Base-by-base conservation (phyloP, 2,888 invertebrate species). In the Lasioglossum oenotherae region DNA sequence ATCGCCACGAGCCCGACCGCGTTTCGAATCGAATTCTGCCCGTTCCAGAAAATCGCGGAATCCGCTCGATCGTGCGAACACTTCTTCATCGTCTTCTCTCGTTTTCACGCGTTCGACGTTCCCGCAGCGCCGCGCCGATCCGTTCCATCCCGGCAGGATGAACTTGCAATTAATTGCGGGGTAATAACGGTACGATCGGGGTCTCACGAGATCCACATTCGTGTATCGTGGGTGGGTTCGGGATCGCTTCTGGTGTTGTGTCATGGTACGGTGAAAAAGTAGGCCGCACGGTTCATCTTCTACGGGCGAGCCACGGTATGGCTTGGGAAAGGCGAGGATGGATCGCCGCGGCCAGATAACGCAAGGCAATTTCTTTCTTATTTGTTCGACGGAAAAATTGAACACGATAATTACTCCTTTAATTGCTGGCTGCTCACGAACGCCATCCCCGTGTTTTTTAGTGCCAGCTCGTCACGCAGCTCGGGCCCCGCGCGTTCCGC, bases 221-320 rank as follows among this genome's bases (percentile, higher is more conserved):
- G 74, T 14, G 64, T 74, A 77, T 77, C 83, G 87, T 84, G 84
- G 84, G 87, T 35, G 67, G 67, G 67, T 67, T 67, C 35, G 83
- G 67, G 74, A 69, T 86, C 77, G 86, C 77, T 86, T 81, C 86
- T 76, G 86, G 81, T 81, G 87, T 81, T 81, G 87, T 81, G 79
- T 74, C 78, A 81, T 76, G 86, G 71, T 81, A 79, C 67, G 78
- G 80, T 82, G 91, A 92, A 92, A 92, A 92, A 92, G 92, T 92
- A 91, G 92, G 90, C 82, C 91, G 91, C 83, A 77, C 85, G 85
- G 88, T 88, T 87, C 85, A 82, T 87, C 87, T 85, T 88, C 85
- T 84, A 86, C 85, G 76, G 69, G 69, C 60, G 86, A 85, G 72
- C 74, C 75, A 74, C 71, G 78, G 46, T 16, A 46, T 16, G 76